Conservation (phyloP, 2,113 vertebrate species). For the Alexandromys fortis region DNA sequence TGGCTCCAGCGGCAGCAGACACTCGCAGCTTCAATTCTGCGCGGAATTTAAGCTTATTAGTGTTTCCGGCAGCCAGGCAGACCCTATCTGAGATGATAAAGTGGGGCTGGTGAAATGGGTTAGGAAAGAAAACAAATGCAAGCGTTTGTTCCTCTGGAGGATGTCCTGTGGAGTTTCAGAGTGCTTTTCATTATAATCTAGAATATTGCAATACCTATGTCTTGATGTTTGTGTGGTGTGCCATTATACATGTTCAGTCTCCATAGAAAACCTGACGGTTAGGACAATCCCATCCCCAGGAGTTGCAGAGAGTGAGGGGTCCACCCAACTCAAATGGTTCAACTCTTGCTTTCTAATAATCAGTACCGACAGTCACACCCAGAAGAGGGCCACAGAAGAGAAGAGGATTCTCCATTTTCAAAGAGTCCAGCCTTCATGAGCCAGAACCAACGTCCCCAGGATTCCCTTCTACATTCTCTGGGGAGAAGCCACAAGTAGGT, state of each 20-base stretch:
- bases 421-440: neutral
- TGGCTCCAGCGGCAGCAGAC: neutral
- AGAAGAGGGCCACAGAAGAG: neutral
- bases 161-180: neutral
- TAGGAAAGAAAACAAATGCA: neutral
- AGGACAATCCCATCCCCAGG: neutral
- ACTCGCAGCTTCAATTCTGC: neutral
- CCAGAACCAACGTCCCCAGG: neutral
- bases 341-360: neutral
- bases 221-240: neutral
- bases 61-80: neutral
- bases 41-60: slow-evolving; percentile 25
- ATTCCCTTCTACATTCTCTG: neutral
- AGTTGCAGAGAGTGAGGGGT: neutral
- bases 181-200: neutral
- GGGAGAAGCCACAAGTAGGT: neutral
- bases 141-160: neutral
- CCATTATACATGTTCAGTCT: neutral
- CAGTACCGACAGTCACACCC: neutral
- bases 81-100: neutral
- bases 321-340: neutral
- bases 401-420: neutral
- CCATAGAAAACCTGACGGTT: neutral
- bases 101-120: neutral
- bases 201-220: neutral